Base-by-base conservation (phyloP, 2,797 vertebrate genomes). In the Helarctos malayanus region DNA sequence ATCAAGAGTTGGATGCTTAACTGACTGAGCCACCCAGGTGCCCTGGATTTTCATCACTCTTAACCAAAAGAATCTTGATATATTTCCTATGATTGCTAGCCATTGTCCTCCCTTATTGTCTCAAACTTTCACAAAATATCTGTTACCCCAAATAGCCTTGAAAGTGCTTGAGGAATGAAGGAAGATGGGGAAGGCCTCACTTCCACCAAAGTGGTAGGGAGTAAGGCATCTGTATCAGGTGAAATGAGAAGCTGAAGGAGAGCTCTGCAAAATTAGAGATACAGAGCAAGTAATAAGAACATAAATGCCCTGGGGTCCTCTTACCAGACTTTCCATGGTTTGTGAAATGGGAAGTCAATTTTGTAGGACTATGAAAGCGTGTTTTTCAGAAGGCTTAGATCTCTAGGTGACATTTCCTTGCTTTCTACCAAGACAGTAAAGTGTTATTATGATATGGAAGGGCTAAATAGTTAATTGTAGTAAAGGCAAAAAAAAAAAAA, bases 11-110 rank as follows among this genome's bases (percentile, higher is more conserved):
- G n/a, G 18, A 68, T 68, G n/a, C 65, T 35, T 68, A 68, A 35
- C n/a, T 18, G 35, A 35, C n/a, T 68, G 9, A 68, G 8, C 18
- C n/a, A 68, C 65, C n/a, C n/a, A 68, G 65, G n/a, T 21, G n/a
- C 65, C 65, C 52, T 95, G 32, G 35, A 71, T 86, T 92, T 83
- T 80, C 13, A 82, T 71, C 52, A 85, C n/a, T 89, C 35, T 93
- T 89, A 69, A 89, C 29, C 52, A 56, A 63, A 82, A 92, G 56
- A 82, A 61, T 80, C 13, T 35, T 91, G 76, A 71, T 23, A 59
- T 32, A 54, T 73, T 92, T 92, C 11, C n/a, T 78, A 35, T 49
- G 23, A 12, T 81, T 85, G 61, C 49, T 89, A 95, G 25, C 35
- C 59, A n/a, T 83, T 89, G 81, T 63, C 47, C 45, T 80, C 54